These are phyloP conservation scores for Sebastes variabilis DNA, from an alignment of 2,797 vertebrate species.

Conservation along the genomic window DNA sequence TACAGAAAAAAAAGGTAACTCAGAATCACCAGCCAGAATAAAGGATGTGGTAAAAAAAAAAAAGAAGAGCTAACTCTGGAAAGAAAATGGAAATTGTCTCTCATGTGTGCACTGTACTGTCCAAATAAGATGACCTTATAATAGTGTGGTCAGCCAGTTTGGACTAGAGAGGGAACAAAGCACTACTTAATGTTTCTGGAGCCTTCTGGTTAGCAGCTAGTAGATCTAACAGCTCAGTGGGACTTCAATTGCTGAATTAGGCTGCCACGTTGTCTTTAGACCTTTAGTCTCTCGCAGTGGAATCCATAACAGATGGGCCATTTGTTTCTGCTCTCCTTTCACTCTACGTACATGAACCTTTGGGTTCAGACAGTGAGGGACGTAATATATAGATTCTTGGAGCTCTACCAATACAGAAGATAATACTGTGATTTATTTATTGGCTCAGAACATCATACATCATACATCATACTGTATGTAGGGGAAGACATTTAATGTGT, in stretches of 20 bases:
- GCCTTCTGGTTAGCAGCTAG: constrained; percentile 6
- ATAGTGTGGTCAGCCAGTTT: constrained; percentile 36
- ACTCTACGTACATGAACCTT: neutral
- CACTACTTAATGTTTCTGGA: constrained; percentile 10
- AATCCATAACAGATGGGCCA: neutral
- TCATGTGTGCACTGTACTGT: constrained; percentile 11
- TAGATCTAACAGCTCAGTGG: constrained; percentile 27
- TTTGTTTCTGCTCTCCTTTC: neutral
- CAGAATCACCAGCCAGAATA: constrained; percentile 24
- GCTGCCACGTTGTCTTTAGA: constrained; percentile 23
- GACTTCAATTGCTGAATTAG: constrained; percentile 2
- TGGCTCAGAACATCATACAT: neutral
- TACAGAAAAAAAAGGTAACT: constrained; percentile 28
- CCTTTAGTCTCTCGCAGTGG: constrained; percentile 1
- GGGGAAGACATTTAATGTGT: neutral
- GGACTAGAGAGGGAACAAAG: constrained; percentile 20
- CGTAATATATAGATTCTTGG: neutral
- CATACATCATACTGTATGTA: neutral
- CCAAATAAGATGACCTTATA: constrained; percentile 36
- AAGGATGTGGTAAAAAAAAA: constrained; percentile 37
- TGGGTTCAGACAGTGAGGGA: neutral
- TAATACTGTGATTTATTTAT: neutral
- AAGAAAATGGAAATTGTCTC: constrained; percentile 36
- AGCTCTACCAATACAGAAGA: neutral
- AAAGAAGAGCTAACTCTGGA: neutral